Evolutionary conservation across 2,797 vertebrate species (phyloP).

Genomic region (Tachyglossus aculeatus): DNA sequence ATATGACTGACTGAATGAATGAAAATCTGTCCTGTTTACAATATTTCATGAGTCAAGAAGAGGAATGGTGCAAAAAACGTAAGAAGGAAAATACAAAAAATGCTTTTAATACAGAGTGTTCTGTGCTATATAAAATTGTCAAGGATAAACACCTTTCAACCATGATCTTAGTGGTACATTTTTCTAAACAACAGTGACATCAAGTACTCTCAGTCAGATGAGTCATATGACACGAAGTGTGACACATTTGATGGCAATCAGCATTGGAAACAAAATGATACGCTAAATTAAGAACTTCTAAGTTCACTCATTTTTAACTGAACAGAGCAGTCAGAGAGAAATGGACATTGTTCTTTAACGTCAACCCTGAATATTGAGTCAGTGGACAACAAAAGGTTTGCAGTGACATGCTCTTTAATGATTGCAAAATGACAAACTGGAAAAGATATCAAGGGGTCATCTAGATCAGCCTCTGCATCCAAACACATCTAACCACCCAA

Average conservation of each 20-base stretch:
- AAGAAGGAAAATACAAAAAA: background rate
- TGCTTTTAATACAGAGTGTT: constrained; percentile 11
- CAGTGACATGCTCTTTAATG: too few species aligned
- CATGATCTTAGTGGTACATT: constrained; percentile 42
- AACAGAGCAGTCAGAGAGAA: too few species aligned
- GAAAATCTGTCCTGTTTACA: too few species aligned
- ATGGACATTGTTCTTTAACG: too few species aligned
- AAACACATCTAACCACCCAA: too few species aligned
- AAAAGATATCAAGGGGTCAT: too few species aligned
- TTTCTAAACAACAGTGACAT: constrained; percentile 46
- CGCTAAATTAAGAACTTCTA: background rate
- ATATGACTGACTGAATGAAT: too few species aligned
- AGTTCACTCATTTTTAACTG: too few species aligned
- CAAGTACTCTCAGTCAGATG: constrained; percentile 38
- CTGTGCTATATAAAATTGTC: constrained; percentile 39
- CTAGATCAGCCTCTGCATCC: too few species aligned
- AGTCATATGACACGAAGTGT: constrained; percentile 37
- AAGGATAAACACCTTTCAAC: constrained; percentile 39
- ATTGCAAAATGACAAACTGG: too few species aligned
- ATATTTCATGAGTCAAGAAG: background rate
- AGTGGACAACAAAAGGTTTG: too few species aligned
- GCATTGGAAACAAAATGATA: constrained; percentile 45
- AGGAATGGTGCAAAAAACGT: constrained; percentile 14
- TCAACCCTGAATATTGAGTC: too few species aligned
- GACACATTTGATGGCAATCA: constrained; percentile 32